phyloP scores from a whole-genome alignment of 35 echinoderm and acorn worm species.

The Apostichopus californicus region DNA sequence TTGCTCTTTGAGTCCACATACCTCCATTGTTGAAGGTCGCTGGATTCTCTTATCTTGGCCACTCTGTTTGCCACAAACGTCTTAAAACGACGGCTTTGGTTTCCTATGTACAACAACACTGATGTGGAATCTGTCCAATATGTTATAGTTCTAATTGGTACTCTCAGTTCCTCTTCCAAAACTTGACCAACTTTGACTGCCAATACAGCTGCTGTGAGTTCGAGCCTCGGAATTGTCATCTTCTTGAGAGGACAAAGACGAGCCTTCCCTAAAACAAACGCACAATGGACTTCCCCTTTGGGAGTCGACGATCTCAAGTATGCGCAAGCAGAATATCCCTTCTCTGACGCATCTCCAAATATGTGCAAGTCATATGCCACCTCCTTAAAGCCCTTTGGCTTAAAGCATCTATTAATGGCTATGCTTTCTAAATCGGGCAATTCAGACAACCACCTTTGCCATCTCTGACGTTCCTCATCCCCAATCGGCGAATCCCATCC shows the following conservation, averaged over 20 bases:
- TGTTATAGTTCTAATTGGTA: neutral
- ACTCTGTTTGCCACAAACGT: conserved; percentile 60
- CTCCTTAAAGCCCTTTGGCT: conserved; percentile 32
- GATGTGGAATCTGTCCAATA: conserved; percentile 64
- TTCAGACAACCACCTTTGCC: conserved; percentile 13
- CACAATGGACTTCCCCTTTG: conserved; percentile 17
- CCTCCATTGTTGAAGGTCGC: conserved; percentile 42
- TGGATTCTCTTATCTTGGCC: conserved; percentile 31
- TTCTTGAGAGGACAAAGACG: conserved; percentile 34
- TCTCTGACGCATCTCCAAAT: conserved; percentile 47
- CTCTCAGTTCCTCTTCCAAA: conserved; percentile 27
- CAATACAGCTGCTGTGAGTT: conserved; percentile 52
- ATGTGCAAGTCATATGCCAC: conserved; percentile 25
- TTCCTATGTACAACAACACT: conserved; percentile 43
- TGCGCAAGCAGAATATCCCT: conserved; percentile 36
- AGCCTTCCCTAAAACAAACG: conserved; percentile 51
- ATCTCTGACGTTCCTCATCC: too few species aligned
- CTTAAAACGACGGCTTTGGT: conserved; percentile 47
- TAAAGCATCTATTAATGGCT: conserved; percentile 33
- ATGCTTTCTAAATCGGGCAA: conserved; percentile 23
- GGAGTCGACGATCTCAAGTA: conserved; percentile 10
- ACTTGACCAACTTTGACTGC: conserved; percentile 10
- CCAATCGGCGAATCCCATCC: conserved; percentile 40
- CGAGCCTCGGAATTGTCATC: conserved; percentile 42
- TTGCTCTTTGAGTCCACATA: conserved; percentile 45